These are phyloP conservation scores for Autographa pulchrina DNA, from an alignment of 2,888 invertebrate species.

Conservation along the genomic window DNA sequence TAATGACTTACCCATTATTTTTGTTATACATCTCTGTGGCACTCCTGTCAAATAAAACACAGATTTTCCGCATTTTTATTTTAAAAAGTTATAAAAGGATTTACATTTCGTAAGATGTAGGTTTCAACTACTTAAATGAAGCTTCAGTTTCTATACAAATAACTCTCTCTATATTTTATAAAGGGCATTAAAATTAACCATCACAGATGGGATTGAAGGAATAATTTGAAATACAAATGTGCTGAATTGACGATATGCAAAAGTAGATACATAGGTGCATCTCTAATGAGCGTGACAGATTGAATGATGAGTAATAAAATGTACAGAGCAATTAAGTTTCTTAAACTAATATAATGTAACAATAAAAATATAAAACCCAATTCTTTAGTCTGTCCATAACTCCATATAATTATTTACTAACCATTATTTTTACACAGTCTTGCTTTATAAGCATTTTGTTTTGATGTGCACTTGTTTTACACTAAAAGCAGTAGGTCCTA, in stretches of 20 bases:
- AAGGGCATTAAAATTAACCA: constrained; percentile 43
- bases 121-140: constrained; percentile 49
- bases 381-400: constrained; percentile 32
- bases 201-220: constrained; percentile 54
- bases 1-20: constrained; percentile 67
- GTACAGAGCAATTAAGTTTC: constrained; percentile 47
- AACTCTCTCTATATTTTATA: constrained; percentile 50
- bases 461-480: constrained; percentile 36
- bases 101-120: constrained; percentile 46
- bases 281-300: constrained; percentile 57
- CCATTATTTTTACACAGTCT: constrained; percentile 44
- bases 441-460: constrained; percentile 54
- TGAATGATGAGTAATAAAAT: constrained; percentile 47
- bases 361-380: constrained; percentile 40
- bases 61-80: constrained; percentile 78
- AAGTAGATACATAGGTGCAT: constrained; percentile 59
- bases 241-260: constrained; percentile 59
- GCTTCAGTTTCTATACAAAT: constrained; percentile 51
- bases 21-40: constrained; percentile 52
- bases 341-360: constrained; percentile 52
- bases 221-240: constrained; percentile 54
- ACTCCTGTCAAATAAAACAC: constrained; percentile 76
- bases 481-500: constrained; percentile 77
- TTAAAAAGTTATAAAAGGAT: constrained; percentile 72
- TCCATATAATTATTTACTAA: constrained; percentile 35